Conservation (phyloP, 1,140 invertebrate species). For the Atopsyche davidsoni region DNA sequence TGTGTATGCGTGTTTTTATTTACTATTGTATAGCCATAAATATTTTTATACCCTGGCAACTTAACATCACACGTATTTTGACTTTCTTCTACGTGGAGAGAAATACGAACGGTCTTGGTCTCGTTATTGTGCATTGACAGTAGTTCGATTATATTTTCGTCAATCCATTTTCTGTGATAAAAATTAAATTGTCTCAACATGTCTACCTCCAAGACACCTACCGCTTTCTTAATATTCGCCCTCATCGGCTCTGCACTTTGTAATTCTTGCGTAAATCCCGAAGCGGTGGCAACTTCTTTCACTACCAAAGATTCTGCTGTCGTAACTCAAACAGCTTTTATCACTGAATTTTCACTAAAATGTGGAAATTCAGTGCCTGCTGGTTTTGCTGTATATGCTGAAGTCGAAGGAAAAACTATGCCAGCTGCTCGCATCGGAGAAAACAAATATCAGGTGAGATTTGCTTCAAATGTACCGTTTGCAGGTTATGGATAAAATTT, state of each 20-base stretch:
- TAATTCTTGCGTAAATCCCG: slow-evolving; percentile 52
- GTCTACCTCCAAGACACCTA: neutral
- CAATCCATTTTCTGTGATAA: slow-evolving; percentile 13
- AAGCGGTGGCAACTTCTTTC: slow-evolving; percentile 66
- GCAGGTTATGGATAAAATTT: no score
- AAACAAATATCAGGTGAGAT: slow-evolving; percentile 70
- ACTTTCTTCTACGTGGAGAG: slow-evolving; percentile 11
- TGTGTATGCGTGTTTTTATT: no score
- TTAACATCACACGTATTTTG: slow-evolving; percentile 6
- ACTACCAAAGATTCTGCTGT: slow-evolving; percentile 88
- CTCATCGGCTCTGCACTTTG: neutral
- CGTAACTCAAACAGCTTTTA: slow-evolving; percentile 74
- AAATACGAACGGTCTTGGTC: neutral
- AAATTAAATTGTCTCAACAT: neutral
- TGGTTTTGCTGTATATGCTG: slow-evolving; percentile 73
- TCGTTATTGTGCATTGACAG: neutral
- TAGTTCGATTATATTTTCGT: neutral
- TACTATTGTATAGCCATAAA: no score
- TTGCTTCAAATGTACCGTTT: no score
- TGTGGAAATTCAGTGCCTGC: slow-evolving; percentile 58
- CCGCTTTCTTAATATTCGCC: slow-evolving; percentile 7
- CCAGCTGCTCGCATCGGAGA: slow-evolving; percentile 71
- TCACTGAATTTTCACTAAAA: slow-evolving; percentile 67
- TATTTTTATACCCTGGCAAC: no score
- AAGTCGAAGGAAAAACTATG: slow-evolving; percentile 73